Conservation (phyloP, 1,140 invertebrate species). For the Bombus ignitus region DNA sequence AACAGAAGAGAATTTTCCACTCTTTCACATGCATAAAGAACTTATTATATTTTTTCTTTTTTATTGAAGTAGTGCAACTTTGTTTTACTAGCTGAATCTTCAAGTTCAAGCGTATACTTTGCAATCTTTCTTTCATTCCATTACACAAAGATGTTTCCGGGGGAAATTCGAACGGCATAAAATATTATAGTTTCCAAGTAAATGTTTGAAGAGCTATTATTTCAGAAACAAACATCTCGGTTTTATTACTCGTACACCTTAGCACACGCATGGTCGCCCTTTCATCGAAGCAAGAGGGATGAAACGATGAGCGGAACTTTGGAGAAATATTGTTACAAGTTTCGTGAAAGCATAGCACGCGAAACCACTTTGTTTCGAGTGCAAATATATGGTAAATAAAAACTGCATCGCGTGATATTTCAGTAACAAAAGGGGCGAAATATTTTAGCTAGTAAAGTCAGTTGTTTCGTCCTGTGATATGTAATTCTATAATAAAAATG, state of each 20-base stretch:
- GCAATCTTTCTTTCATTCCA: neutral
- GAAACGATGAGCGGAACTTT: neutral
- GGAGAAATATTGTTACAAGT: neutral
- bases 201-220: neutral
- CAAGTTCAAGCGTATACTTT: neutral
- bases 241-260: neutral
- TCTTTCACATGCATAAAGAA: neutral
- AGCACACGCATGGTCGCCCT: too few relatives aligned
- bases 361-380: neutral
- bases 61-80: neutral
- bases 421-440: constrained; percentile 12
- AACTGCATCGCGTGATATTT: constrained; percentile 4
- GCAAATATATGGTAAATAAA: constrained; percentile 20
- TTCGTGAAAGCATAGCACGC: neutral
- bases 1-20: too few relatives aligned
- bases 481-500: constrained; percentile 29
- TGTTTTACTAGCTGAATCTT: neutral
- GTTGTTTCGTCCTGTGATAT: constrained; percentile 8
- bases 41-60: neutral
- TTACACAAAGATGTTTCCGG: neutral
- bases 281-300: neutral
- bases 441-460: constrained; percentile 28
- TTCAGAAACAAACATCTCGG: neutral
- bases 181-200: too few relatives aligned
- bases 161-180: neutral